These are phyloP conservation scores for Belonocnema kinseyi DNA, from an alignment of 1,140 invertebrate genomes.

Conservation along the genomic window DNA sequence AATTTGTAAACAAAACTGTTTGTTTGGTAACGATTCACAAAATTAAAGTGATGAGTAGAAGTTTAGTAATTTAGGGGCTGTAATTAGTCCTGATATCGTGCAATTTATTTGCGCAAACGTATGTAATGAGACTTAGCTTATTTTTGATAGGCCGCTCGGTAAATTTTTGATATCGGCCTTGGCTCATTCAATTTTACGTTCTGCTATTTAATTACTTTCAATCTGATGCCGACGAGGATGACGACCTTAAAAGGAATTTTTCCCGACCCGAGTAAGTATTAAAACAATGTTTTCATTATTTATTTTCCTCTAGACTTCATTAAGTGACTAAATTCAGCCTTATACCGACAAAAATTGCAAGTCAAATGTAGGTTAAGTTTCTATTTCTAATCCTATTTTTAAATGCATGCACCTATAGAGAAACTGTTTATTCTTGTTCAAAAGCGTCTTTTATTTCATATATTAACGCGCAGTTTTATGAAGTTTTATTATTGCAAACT, in stretches of 20 bases:
- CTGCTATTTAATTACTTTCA: conserved; percentile 23
- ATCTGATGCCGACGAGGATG: conserved; percentile 32
- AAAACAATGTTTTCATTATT: neutral
- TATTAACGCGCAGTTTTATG: neutral
- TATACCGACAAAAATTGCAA: conserved; percentile 22
- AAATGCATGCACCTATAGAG: no score
- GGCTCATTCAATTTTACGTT: conserved; percentile 10
- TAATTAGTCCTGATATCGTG: neutral
- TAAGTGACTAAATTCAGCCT: conserved; percentile 8
- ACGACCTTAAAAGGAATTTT: conserved; percentile 69
- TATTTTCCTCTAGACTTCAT: neutral
- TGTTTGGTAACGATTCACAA: conserved; percentile 48
- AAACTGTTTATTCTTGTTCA: no score
- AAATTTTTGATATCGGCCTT: conserved; percentile 22
- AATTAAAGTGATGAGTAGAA: conserved; percentile 19
- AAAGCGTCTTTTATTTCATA: no score
- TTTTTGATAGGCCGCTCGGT: neutral
- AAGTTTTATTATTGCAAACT: no score
- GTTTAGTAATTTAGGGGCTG: neutral
- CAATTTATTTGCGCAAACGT: neutral
- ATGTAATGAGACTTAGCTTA: neutral
- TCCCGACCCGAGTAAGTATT: conserved; percentile 66
- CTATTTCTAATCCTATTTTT: no score
- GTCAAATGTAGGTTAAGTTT: no score
- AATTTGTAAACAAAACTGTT: conserved; percentile 51